Evolutionary conservation across 1,140 invertebrate genomes (phyloP), one percentile per base, ranked within the genome.

Genomic region (Neodiprion fabricii): DNA sequence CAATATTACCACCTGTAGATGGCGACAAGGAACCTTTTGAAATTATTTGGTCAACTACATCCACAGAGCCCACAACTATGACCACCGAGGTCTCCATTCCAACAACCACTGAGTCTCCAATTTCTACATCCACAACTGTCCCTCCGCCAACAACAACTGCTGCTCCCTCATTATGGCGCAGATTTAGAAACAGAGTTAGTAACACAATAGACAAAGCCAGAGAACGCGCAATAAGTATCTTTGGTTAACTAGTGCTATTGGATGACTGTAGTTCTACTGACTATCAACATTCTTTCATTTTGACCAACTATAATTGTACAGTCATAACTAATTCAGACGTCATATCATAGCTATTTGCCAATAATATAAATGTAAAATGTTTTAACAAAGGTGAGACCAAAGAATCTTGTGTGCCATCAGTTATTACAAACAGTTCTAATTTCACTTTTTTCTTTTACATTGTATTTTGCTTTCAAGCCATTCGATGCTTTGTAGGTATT

Each of bases 101-200:
- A 10, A 53, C 50, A 53, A 53, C 50, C n/a, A 10, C 50, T 11
- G 50, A 1, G n/a, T 1, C 50, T 10, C 3, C 53, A 14, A 40
- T 40, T 40, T 4, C 28, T 40, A 17, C 53, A 61, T 40, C 65
- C 73, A 65, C 75, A 48, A 70, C 74, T 48, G 7, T 74, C 67
- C 12, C 12, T n/a, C 76, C 73, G 71, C 83, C 81, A 76, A 71
- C 79, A 71, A 79, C 76, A 49, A 82, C 85, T 53, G 80, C 83
- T 80, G 80, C 87, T 72, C 81, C 86, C 48, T 87, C 90, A 53
- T 90, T 92, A 80, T 92, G 91, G 91, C 82, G 79, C 50, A 89
- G 83, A 80, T 68, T 91, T 70, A 87, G 89, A 40, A 82, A 84
- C 72, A 90, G 89, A 85, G 83, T 91, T 70, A 83, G 81, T n/a